phyloP scores from a whole-genome alignment of 1,140 invertebrate genomes.

The Ceratina australensis region DNA sequence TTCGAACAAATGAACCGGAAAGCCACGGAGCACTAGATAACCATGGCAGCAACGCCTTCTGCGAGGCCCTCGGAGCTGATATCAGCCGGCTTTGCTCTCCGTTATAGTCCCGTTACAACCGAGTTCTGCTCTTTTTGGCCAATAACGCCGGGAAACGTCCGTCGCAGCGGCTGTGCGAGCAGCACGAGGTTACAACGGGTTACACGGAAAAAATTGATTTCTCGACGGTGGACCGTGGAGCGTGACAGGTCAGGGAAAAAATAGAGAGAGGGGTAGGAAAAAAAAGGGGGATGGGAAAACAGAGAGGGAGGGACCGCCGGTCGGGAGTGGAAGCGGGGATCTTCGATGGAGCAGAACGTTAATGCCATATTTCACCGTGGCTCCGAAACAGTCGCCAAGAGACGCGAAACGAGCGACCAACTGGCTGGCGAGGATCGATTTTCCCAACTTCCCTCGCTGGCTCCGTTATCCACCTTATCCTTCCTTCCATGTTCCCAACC shows the following conservation, averaged over 20 bases:
- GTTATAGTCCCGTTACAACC: slow-evolving; percentile 28
- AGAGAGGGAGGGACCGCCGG: no score
- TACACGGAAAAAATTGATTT: slow-evolving; percentile 43
- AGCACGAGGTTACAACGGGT: slow-evolving; percentile 1
- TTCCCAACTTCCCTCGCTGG: slow-evolving; percentile 1
- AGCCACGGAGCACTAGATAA: slow-evolving; percentile 2
- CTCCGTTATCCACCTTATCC: slow-evolving; percentile 37
- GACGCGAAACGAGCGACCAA: slow-evolving; percentile 38
- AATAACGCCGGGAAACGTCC: slow-evolving; percentile 32
- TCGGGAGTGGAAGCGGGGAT: not conserved
- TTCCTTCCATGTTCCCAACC: slow-evolving; percentile 8
- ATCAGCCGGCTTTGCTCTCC: not conserved
- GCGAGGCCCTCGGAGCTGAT: not conserved
- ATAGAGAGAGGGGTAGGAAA: not conserved
- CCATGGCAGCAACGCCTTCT: not conserved
- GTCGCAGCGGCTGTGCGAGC: not conserved
- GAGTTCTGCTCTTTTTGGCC: slow-evolving; percentile 7
- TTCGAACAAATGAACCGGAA: slow-evolving; percentile 15
- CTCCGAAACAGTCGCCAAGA: slow-evolving; percentile 54
- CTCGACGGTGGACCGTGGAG: not conserved
- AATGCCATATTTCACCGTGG: slow-evolving; percentile 60
- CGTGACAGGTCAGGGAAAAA: not conserved
- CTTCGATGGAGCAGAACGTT: slow-evolving; percentile 44
- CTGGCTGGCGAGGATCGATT: slow-evolving; percentile 26
- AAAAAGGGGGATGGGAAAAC: not conserved